A percentile compares a stretch with the other conserved stretches of the same genome.
Conservation (phyloP, 2,113 vertebrate genomes). For the Megatriorchis doriae region DNA sequence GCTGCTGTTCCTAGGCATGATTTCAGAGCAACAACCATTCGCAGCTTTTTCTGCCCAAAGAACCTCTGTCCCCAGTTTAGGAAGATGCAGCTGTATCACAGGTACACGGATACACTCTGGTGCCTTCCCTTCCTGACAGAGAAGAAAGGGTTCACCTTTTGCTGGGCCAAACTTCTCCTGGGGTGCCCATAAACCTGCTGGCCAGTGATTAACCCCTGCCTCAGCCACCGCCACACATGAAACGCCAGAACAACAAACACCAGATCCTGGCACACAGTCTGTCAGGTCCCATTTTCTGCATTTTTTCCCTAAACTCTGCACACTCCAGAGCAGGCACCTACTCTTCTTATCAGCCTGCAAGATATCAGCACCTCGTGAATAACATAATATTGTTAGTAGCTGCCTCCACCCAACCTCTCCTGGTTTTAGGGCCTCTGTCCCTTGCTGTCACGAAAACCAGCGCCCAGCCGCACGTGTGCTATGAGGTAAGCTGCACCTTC, state of each 20-base stretch:
- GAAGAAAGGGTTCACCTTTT: background rate
- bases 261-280: background rate
- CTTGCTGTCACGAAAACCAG: background rate
- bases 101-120: background rate
- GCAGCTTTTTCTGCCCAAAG: background rate
- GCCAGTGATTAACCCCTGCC: too few relatives aligned
- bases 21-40: background rate
- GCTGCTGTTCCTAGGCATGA: background rate
- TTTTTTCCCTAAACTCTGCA: background rate
- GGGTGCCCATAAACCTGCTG: background rate
- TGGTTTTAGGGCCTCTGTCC: too few relatives aligned
- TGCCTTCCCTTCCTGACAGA: background rate
- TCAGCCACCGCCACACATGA: background rate
- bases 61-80: background rate
- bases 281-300: background rate
- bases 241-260: background rate
- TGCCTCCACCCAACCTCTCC: background rate
- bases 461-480: accelerated
- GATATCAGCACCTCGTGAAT: accelerated
- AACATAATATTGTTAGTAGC: background rate
- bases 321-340: background rate
- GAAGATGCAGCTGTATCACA: background rate
- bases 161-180: background rate
- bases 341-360: background rate
- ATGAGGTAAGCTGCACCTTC: background rate